A percentile compares a stretch with the other conserved stretches of the same genome.
These are phyloP conservation scores for Brachypodius melanocephalos DNA, from an alignment of 2,113 vertebrate species.

Conservation along the genomic window DNA sequence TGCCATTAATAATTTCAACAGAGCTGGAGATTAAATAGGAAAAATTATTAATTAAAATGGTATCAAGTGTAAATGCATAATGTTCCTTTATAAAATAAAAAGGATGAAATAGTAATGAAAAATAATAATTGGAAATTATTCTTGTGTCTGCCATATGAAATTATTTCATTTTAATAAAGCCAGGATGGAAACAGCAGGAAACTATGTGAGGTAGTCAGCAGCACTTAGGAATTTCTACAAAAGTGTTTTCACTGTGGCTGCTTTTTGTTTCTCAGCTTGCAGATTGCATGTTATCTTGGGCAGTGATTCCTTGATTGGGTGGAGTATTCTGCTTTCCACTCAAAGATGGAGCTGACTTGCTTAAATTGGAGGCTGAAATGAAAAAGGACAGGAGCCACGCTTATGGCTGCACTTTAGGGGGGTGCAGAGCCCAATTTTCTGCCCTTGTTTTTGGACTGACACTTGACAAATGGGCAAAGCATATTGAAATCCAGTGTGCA, in stretches of 20 bases:
- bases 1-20: neutral
- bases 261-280: neutral
- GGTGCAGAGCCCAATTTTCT: accelerated
- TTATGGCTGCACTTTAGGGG: neutral
- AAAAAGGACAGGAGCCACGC: neutral
- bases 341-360: neutral
- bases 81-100: neutral
- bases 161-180: neutral
- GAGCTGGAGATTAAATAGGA: neutral
- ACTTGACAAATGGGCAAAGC: neutral
- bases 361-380: neutral
- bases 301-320: neutral
- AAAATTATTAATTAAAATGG: neutral
- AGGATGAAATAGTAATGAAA: neutral
- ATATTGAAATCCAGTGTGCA: accelerated
- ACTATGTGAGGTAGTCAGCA: neutral
- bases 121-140: neutral
- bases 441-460: neutral
- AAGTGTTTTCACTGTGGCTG: neutral
- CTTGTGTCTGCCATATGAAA: neutral
- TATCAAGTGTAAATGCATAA: neutral
- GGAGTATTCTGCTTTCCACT: neutral
- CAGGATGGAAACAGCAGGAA: neutral
- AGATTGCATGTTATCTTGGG: neutral
- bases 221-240: neutral